Base-by-base conservation (phyloP, 2,888 invertebrate genomes). In the Seira musarum region DNA sequence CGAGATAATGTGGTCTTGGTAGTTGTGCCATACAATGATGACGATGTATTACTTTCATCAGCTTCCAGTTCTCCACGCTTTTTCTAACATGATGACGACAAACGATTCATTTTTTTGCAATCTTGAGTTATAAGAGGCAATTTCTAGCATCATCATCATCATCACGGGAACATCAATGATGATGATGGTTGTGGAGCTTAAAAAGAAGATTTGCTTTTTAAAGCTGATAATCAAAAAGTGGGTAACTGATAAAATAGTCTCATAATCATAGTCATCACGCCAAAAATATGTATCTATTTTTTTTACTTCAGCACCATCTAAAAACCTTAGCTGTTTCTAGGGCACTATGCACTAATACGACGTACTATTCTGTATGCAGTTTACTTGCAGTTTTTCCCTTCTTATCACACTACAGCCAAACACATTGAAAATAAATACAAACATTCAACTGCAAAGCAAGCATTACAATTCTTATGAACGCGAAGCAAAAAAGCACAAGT, bases 11-110 rank as follows among this genome's bases (percentile, higher is more conserved):
- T 30, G 30, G 30, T 30, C 3, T 2, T 5, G 30, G 30, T 30
- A 30, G 30, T 30, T 30, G 30, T 30, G 30, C 30, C 30, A 30
- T 30, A 53, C 53, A 8, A 13, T 6, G 53, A 53, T 13, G 15
- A 53, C 17, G 53, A 53, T 13, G 53, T n/a, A 40, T 61, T 60
- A 53, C 40, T 57, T 53, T 65, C 65, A 64, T 60, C 65, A 30
- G 57, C 30, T 22, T n/a, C 1, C 6, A 53, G 22, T 15, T 53
- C 65, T 63, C 21, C 72, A 49, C 22, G 64, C 19, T 67, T 60
- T 30, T 65, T 57, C 74, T 74, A 65, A 40, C 17, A 60, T 30
- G 71, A 71, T 57, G 71, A 63, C 46, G 40, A 71, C 17, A 71
- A 30, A 30, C 30, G 30, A 30, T 30, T 30, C 30, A 30, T 30